Percentiles rank a stretch among this genome's conserved stretches.
Evolutionary conservation across 2,888 invertebrate genomes (phyloP).

Genomic region (Caenorhabditis plicata): DNA sequence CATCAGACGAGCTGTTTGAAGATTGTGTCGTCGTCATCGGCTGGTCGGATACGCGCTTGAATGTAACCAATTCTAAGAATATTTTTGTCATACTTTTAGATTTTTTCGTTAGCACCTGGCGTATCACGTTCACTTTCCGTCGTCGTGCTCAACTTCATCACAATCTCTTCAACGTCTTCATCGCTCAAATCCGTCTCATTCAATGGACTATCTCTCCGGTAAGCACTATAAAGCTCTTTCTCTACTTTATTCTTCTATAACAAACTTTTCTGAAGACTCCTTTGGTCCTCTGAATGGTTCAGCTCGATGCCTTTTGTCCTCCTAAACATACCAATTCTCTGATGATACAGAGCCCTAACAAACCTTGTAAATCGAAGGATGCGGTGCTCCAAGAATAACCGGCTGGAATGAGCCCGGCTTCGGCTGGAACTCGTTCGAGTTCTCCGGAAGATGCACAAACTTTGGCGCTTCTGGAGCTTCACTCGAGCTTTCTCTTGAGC

Average conservation of each 20-base stretch:
- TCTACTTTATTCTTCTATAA: too few species aligned
- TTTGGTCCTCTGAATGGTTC: conserved; percentile 22
- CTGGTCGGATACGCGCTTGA: conserved; percentile 17
- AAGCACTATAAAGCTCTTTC: conserved; percentile 2
- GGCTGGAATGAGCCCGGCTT: conserved; percentile 27
- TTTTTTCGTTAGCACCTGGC: not conserved
- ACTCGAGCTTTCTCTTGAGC: not conserved
- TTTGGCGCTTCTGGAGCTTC: too few species aligned
- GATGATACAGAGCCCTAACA: too few species aligned
- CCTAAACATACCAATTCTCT: too few species aligned
- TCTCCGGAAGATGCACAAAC: not conserved
- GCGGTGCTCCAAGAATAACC: conserved; percentile 23
- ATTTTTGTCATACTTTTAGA: too few species aligned
- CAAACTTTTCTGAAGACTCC: conserved; percentile 4
- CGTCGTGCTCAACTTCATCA: conserved; percentile 18
- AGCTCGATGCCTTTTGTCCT: conserved; percentile 5
- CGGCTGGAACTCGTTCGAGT: too few species aligned
- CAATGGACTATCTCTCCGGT: conserved; percentile 36
- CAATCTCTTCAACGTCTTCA: conserved; percentile 27
- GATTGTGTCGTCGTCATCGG: not conserved
- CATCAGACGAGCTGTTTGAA: not conserved
- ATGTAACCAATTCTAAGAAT: conserved; percentile 20
- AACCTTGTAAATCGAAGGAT: conserved; percentile 24
- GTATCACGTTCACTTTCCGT: not conserved
- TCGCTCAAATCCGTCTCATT: conserved; percentile 38